These are phyloP conservation scores for Hippocampus barbouri DNA, from an alignment of 2,113 vertebrate genomes.

Conservation along the genomic window DNA sequence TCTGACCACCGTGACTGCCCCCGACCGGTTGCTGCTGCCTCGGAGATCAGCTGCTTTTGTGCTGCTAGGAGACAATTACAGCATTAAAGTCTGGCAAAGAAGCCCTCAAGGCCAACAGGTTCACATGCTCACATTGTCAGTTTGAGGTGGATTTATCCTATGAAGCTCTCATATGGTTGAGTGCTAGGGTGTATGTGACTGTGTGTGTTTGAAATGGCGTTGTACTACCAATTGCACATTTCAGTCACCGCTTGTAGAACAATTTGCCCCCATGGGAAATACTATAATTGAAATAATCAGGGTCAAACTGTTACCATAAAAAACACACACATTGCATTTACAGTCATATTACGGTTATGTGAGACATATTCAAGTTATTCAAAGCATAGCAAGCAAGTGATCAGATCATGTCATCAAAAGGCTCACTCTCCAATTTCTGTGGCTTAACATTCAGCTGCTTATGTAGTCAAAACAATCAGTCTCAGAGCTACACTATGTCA, in stretches of 20 bases:
- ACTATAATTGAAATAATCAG: neutral
- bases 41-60: neutral
- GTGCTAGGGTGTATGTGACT: neutral
- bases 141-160: neutral
- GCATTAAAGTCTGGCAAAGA: neutral
- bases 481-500: too few species aligned
- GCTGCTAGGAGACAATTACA: neutral
- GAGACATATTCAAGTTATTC: neutral
- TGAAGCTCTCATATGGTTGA: neutral
- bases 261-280: neutral
- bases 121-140: conserved; percentile 23
- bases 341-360: neutral
- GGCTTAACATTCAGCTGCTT: neutral
- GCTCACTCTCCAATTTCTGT: neutral
- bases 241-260: neutral
- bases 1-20: neutral
- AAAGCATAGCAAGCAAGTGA: neutral
- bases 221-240: neutral
- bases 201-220: neutral
- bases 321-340: neutral
- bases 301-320: neutral
- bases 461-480: neutral
- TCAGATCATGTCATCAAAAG: neutral
- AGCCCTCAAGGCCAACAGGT: conserved; percentile 19
- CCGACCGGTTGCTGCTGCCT: neutral